Conservation (phyloP, 1,140 invertebrate species). For the Wasmannia auropunctata region DNA sequence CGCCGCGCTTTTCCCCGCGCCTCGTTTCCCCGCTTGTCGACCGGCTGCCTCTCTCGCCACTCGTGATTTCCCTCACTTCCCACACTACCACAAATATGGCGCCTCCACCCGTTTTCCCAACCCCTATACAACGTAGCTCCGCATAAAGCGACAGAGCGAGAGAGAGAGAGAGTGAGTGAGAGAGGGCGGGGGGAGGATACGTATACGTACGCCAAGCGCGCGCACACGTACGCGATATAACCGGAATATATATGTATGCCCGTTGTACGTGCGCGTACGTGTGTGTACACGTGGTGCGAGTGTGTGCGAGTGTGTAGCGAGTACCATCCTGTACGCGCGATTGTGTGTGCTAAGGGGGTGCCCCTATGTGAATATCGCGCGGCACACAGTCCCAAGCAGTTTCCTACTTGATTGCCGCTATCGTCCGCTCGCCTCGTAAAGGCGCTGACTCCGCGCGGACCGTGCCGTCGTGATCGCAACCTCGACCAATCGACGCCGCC, state of each 20-base stretch:
- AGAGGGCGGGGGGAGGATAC: conserved; percentile 35
- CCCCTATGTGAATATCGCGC: conserved; percentile 84
- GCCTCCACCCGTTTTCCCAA: conserved; percentile 84
- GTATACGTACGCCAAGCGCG: conserved; percentile 38
- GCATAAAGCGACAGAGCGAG: conserved; percentile 69
- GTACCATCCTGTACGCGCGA: conserved; percentile 69
- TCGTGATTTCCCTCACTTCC: conserved; percentile 84
- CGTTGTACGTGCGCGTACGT: conserved; percentile 14
- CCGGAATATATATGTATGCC: not conserved
- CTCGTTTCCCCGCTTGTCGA: conserved; percentile 65
- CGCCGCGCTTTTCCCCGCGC: conserved; percentile 51
- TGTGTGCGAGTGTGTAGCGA: conserved; percentile 69
- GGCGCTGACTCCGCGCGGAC: conserved; percentile 81
- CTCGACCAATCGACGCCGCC: conserved; percentile 73
- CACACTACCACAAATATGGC: conserved; percentile 85
- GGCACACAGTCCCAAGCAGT: conserved; percentile 85
- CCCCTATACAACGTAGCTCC: conserved; percentile 74
- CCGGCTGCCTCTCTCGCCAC: conserved; percentile 77
- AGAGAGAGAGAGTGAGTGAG: conserved; percentile 16
- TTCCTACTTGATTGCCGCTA: conserved; percentile 86
- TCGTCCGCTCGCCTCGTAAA: conserved; percentile 81
- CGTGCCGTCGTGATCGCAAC: conserved; percentile 18
- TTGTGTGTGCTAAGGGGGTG: conserved; percentile 78
- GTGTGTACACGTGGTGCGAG: conserved; percentile 45
- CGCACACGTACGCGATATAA: conserved; percentile 31